Evolutionary conservation across 2,113 vertebrate genomes (phyloP).

Genomic region (Nycticebus coucang): DNA sequence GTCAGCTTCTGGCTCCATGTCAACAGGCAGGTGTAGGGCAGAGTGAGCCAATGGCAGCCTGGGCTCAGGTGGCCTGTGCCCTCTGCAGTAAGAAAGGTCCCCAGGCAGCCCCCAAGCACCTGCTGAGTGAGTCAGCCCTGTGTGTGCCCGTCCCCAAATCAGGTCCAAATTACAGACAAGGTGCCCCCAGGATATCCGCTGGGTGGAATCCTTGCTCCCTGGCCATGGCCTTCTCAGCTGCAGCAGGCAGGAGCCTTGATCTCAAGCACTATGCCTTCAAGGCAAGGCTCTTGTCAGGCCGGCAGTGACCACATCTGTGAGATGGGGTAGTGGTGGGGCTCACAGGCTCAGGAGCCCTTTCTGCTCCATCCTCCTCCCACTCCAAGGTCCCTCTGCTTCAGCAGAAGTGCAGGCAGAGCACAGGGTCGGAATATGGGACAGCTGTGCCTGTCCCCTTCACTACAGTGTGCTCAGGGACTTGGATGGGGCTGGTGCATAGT

Average conservation of each 20-base stretch:
- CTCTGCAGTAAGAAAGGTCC: accelerated
- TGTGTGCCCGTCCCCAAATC: background rate
- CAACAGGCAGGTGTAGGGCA: background rate
- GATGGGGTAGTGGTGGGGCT: background rate
- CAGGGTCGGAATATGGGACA: accelerated
- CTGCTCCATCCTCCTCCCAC: no score
- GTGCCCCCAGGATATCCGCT: background rate
- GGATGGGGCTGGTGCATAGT: accelerated
- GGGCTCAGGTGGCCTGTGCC: background rate
- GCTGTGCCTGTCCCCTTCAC: background rate
- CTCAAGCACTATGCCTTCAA: background rate
- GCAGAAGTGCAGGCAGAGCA: accelerated
- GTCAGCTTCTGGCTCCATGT: background rate
- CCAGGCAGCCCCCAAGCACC: background rate
- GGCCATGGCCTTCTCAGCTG: background rate
- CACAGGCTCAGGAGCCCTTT: background rate
- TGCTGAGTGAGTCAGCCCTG: background rate
- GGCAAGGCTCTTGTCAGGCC: background rate
- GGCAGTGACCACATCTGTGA: background rate
- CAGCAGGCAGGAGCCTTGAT: background rate
- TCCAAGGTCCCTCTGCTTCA: accelerated
- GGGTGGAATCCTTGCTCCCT: background rate
- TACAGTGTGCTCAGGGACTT: accelerated
- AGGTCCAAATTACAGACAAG: background rate
- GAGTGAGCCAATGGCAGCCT: background rate